A percentile compares a stretch with the other conserved stretches of the same genome.
phyloP scores from a whole-genome alignment of 2,797 vertebrate genomes.

The Apogon talboti region DNA sequence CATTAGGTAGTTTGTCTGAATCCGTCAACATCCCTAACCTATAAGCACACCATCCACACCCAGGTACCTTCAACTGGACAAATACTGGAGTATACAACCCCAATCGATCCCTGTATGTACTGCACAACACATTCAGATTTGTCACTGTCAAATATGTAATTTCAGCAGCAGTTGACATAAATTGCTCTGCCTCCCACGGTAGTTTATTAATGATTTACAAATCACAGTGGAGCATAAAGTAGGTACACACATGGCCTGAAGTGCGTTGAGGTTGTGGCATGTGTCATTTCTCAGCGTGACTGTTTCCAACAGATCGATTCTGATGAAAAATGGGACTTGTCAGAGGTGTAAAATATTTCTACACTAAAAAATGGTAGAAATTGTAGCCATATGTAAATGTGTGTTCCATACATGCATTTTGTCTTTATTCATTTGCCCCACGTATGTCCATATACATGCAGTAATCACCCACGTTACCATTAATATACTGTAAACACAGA shows the following conservation, averaged over 20 bases:
- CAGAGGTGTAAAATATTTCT: slow-evolving; percentile 18
- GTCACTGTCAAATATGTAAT: slow-evolving; percentile 63
- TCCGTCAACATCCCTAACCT: not conserved
- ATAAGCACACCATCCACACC: not conserved
- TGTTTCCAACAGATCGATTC: slow-evolving; percentile 29
- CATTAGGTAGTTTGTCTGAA: not conserved
- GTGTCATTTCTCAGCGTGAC: slow-evolving; percentile 46
- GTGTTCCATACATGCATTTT: slow-evolving; percentile 6
- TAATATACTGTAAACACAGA: not conserved
- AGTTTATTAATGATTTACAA: slow-evolving; percentile 65
- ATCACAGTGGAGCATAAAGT: slow-evolving; percentile 48
- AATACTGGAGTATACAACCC: not conserved
- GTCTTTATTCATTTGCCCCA: not conserved
- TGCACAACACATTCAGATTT: slow-evolving; percentile 36
- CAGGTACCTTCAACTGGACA: not conserved
- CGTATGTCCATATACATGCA: not conserved
- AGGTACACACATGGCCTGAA: slow-evolving; percentile 2
- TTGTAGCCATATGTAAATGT: slow-evolving; percentile 16
- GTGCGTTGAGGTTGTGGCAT: slow-evolving; percentile 15
- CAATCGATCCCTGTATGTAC: slow-evolving; percentile 9
- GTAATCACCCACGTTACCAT: too few relatives aligned
- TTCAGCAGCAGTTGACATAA: slow-evolving; percentile 55
- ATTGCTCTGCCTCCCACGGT: slow-evolving; percentile 44
- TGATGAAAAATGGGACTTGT: slow-evolving; percentile 42
- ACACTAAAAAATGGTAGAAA: not conserved